Percentiles rank a stretch among this genome's conserved stretches.
phyloP scores from a whole-genome alignment of 2,888 invertebrate genomes.

The Trachelus iudaicus region DNA sequence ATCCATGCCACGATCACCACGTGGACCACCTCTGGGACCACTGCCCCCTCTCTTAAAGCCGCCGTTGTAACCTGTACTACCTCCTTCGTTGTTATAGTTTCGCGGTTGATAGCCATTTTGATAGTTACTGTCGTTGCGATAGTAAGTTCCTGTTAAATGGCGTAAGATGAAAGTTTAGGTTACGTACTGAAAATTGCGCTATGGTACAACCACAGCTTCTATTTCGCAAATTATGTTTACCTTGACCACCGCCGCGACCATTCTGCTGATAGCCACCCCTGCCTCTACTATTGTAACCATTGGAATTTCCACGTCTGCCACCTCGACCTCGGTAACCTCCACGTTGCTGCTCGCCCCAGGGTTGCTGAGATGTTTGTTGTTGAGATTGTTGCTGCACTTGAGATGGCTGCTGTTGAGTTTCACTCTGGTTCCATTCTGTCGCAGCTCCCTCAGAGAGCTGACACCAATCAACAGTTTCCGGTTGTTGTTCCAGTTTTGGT shows the following conservation, averaged over 20 bases:
- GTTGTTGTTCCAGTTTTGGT: slow-evolving; percentile 43
- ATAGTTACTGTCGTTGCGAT: slow-evolving; percentile 61
- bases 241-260: slow-evolving; percentile 57
- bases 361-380: slow-evolving; percentile 49
- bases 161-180: slow-evolving; percentile 1
- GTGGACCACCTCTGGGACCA: slow-evolving; percentile 42
- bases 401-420: slow-evolving; percentile 55
- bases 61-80: slow-evolving; percentile 47
- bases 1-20: slow-evolving; percentile 51
- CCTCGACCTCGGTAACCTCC: slow-evolving; percentile 66
- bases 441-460: slow-evolving; percentile 49
- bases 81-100: slow-evolving; percentile 53
- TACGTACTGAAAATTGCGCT: background rate
- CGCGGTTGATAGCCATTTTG: slow-evolving; percentile 65
- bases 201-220: background rate
- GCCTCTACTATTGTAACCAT: slow-evolving; percentile 70
- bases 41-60: slow-evolving; percentile 56
- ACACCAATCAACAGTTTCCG: slow-evolving; percentile 54
- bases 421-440: slow-evolving; percentile 63
- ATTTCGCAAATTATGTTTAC: slow-evolving; percentile 34
- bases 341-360: slow-evolving; percentile 57
- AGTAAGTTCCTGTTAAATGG: slow-evolving; percentile 50
- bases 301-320: slow-evolving; percentile 67
- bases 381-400: slow-evolving; percentile 51
- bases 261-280: slow-evolving; percentile 65